A percentile compares a stretch with the other conserved stretches of the same genome.
These are phyloP conservation scores for Drosophila melanocephala DNA, from an alignment of 2,888 invertebrate genomes.

Conservation along the genomic window DNA sequence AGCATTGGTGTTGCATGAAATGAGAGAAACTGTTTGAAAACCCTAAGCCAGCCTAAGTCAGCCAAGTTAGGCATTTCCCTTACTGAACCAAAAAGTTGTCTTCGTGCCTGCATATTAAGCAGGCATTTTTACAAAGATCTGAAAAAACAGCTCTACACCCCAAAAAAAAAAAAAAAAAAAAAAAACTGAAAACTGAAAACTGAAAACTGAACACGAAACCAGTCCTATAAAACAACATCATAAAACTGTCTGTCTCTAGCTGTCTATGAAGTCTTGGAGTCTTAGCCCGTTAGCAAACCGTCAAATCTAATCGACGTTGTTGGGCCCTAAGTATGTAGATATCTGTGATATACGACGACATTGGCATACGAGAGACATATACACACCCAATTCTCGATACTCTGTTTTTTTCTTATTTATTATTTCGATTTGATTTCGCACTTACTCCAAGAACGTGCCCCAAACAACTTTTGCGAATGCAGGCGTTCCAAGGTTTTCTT, in stretches of 20 bases:
- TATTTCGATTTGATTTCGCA: conserved; percentile 50
- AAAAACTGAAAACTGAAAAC: background rate
- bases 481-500: conserved; percentile 36
- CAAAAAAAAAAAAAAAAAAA: conserved; percentile 1
- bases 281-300: conserved; percentile 43
- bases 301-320: conserved; percentile 55
- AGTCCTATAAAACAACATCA: conserved; percentile 63
- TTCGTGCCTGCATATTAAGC: conserved; percentile 60
- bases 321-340: conserved; percentile 14
- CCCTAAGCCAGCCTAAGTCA: background rate
- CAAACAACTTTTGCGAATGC: conserved; percentile 41
- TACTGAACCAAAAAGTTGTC: conserved; percentile 38
- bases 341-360: conserved; percentile 43
- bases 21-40: conserved; percentile 33
- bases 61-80: conserved; percentile 38
- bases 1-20: conserved; percentile 14
- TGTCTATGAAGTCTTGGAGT: conserved; percentile 14
- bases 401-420: conserved; percentile 14
- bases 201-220: conserved; percentile 46
- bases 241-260: conserved; percentile 63
- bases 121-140: conserved; percentile 21
- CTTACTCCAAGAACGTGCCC: conserved; percentile 32
- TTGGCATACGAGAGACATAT: background rate
- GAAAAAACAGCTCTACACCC: background rate
- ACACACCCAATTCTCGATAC: conserved; percentile 40